Conservation (phyloP, 2,888 invertebrate genomes). For the Lottia scabra region DNA sequence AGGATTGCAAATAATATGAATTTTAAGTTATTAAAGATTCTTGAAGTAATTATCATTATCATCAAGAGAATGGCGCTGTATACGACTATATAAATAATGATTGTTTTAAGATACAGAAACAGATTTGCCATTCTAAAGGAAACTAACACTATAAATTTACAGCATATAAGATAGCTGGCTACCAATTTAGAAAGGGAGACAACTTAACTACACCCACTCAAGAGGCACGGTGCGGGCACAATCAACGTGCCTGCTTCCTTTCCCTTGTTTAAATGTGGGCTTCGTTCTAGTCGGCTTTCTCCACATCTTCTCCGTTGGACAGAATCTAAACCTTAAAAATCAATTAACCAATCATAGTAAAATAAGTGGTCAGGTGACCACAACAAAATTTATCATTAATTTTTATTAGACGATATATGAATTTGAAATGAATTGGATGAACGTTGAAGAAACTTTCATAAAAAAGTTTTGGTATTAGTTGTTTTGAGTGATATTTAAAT, state of each 20-base stretch:
- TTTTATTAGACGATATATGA: neutral
- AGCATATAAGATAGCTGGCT: neutral
- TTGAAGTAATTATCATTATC: no score
- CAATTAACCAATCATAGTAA: conserved; percentile 10
- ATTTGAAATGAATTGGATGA: no score
- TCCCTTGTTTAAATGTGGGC: conserved; percentile 18
- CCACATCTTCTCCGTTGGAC: neutral
- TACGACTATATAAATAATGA: no score
- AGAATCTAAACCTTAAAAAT: conserved; percentile 4
- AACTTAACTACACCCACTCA: conserved; percentile 35
- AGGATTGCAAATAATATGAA: no score
- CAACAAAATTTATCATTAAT: neutral
- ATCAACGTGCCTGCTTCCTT: conserved; percentile 21
- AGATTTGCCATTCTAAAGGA: neutral
- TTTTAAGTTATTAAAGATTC: no score
- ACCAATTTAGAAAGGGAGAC: conserved; percentile 18
- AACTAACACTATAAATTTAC: conserved; percentile 1
- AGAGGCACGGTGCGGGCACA: conserved; percentile 22
- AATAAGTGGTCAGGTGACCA: conserved; percentile 11
- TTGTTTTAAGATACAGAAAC: no score
- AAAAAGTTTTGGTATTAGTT: no score
- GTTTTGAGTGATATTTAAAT: no score
- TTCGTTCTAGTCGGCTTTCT: conserved; percentile 8
- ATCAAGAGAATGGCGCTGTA: no score
- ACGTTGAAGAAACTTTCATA: no score